These are phyloP conservation scores for Eretmochelys imbricata DNA, from an alignment of 2,113 vertebrate genomes.

Conservation along the genomic window DNA sequence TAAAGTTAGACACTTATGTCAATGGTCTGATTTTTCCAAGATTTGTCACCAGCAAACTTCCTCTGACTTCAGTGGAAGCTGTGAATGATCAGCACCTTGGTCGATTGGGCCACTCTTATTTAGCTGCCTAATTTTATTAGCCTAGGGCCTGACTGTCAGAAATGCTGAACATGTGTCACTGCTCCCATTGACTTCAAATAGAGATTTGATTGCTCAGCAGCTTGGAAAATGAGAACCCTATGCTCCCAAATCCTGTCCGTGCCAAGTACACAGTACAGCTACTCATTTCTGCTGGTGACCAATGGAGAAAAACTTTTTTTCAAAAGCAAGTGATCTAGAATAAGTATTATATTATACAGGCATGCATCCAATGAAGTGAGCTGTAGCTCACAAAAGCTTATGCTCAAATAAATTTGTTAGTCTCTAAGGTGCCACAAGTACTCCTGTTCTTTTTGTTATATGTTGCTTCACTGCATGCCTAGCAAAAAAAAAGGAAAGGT, in stretches of 20 bases:
- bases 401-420: too few species aligned
- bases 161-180: neutral
- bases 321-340: neutral
- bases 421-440: too few species aligned
- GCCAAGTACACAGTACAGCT: neutral
- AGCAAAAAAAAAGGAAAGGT: neutral
- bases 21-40: neutral
- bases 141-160: conserved; percentile 18
- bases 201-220: conserved; percentile 14
- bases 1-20: neutral
- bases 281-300: neutral
- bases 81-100: neutral
- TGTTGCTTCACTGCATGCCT: conserved; percentile 18
- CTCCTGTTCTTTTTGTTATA: neutral
- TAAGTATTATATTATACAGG: neutral
- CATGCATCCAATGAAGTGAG: too few species aligned
- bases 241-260: conserved; percentile 41
- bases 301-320: neutral
- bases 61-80: neutral
- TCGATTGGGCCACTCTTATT: neutral
- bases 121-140: conserved; percentile 27
- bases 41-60: neutral
- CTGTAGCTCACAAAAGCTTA: too few species aligned
- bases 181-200: conserved; percentile 1
- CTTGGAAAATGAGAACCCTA: neutral